A percentile compares a stretch with the other conserved stretches of the same genome.
phyloP scores from a whole-genome alignment of 2,888 invertebrate genomes.

The Dasysyrphus tricinctus region DNA sequence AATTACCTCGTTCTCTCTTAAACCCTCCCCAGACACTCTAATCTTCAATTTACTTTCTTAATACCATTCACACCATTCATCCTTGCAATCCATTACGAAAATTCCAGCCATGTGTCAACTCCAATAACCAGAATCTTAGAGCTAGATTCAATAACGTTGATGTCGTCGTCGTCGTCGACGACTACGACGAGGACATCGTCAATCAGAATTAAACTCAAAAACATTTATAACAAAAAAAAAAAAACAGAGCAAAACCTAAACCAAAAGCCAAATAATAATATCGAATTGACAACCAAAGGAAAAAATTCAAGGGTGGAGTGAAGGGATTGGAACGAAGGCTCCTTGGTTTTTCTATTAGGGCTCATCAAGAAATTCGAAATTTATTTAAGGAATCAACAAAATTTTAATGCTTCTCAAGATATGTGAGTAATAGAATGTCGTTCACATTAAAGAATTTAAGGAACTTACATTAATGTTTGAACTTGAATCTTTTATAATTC shows the following conservation, averaged over 20 bases:
- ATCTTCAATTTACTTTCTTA: conserved; percentile 71
- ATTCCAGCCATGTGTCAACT: conserved; percentile 59
- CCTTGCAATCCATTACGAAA: conserved; percentile 52
- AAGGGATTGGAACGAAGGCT: neutral
- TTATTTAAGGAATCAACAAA: too few relatives aligned
- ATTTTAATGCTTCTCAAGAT: too few relatives aligned
- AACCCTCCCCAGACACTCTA: conserved; percentile 55
- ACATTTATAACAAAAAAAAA: conserved; percentile 41
- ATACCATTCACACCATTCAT: conserved; percentile 68
- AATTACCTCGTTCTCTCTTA: conserved; percentile 40
- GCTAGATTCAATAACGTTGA: conserved; percentile 38
- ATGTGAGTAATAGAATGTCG: too few relatives aligned
- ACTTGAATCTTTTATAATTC: too few relatives aligned
- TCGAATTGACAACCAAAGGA: conserved; percentile 36
- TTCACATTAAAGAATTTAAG: too few relatives aligned
- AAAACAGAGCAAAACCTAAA: conserved; percentile 37
- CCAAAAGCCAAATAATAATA: conserved; percentile 53
- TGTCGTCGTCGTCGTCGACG: conserved; percentile 19
- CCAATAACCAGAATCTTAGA: conserved; percentile 27
- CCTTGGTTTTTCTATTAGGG: neutral
- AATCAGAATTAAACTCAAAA: conserved; percentile 71
- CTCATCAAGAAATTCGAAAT: too few relatives aligned
- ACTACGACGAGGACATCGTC: conserved; percentile 54
- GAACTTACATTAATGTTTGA: too few relatives aligned
- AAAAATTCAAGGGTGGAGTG: neutral